Conservation (phyloP, 2,888 invertebrate genomes). For the Dryomyza anilis region DNA sequence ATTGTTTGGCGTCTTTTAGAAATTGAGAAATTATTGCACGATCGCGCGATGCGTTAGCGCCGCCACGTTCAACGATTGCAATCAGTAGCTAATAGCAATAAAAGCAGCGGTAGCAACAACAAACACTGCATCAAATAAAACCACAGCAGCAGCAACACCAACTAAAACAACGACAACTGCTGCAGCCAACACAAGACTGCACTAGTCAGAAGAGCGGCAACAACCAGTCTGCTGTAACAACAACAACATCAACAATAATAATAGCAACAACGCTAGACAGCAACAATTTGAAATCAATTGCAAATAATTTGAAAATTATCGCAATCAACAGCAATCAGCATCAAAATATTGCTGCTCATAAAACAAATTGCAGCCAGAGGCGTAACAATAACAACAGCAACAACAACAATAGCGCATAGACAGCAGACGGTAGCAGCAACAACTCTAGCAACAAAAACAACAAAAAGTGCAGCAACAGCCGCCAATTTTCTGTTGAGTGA, state of each 20-base stretch:
- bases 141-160: neutral
- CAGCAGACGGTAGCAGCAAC: neutral
- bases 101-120: neutral
- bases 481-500: conserved; percentile 22
- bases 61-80: conserved; percentile 23
- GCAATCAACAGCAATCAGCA: conserved; percentile 29
- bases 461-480: conserved; percentile 7
- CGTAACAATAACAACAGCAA: conserved; percentile 2
- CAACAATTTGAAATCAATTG: conserved; percentile 25
- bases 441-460: conserved; percentile 14
- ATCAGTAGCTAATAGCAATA: conserved; percentile 14
- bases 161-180: neutral
- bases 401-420: conserved; percentile 14
- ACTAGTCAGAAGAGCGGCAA: neutral
- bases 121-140: neutral
- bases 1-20: neutral
- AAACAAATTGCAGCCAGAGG: conserved; percentile 26
- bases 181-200: neutral
- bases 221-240: too few relatives aligned
- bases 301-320: conserved; percentile 27
- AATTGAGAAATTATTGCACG: conserved; percentile 21
- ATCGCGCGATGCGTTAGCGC: conserved; percentile 23
- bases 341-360: conserved; percentile 23
- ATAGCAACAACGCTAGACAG: neutral
- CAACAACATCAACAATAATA: neutral